phyloP scores from a whole-genome alignment of 2,888 invertebrate genomes.

The Macrosiphum euphorbiae region DNA sequence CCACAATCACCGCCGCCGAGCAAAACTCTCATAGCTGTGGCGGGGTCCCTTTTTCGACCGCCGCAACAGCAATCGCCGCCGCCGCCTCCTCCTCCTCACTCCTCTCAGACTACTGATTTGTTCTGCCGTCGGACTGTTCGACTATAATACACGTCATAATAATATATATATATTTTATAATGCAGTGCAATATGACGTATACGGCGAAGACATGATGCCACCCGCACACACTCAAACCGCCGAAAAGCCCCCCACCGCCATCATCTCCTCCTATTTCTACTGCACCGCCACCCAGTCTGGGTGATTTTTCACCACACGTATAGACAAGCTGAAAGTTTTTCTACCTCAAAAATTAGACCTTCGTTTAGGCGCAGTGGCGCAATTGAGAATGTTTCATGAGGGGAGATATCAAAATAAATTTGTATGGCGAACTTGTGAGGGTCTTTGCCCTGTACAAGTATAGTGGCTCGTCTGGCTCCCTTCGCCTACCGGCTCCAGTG shows the following conservation, averaged over 20 bases:
- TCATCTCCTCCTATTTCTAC: neutral
- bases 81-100: neutral
- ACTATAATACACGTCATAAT: neutral
- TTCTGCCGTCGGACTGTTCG: slow-evolving; percentile 43
- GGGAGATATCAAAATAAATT: too few species aligned
- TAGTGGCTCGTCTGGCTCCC: too few species aligned
- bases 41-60: slow-evolving; percentile 30
- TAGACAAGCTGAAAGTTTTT: neutral
- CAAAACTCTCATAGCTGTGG: neutral
- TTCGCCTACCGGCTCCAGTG: too few species aligned
- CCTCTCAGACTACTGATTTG: slow-evolving; percentile 21
- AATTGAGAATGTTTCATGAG: too few species aligned
- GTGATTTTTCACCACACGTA: neutral
- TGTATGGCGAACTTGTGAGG: too few species aligned
- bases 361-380: neutral
- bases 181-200: neutral
- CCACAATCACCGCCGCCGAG: neutral
- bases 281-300: neutral
- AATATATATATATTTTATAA: neutral
- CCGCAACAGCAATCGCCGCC: neutral
- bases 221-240: neutral
- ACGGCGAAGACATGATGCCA: neutral
- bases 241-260: neutral
- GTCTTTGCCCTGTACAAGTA: too few species aligned
- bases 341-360: neutral